Evolutionary conservation across 2,797 vertebrate species (phyloP).

Genomic region (Hypotaenidia philippensis): DNA sequence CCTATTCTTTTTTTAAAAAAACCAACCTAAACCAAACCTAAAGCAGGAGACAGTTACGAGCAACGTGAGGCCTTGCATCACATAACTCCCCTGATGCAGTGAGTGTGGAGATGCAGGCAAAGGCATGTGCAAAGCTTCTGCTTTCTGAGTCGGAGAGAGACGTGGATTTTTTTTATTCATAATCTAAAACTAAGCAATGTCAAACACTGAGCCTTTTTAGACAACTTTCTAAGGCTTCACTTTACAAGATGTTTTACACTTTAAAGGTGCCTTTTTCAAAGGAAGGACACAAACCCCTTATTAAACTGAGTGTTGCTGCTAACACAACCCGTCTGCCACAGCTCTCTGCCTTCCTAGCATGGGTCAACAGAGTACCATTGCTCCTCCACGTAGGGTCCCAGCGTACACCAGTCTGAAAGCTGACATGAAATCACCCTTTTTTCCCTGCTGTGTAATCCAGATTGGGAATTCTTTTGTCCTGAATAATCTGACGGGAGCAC

Average conservation of each 20-base stretch:
- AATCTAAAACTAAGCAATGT: background rate
- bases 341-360: background rate
- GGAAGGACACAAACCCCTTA: background rate
- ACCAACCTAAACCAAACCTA: background rate
- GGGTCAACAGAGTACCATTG: background rate
- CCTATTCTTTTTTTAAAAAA: background rate
- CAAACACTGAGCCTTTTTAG: background rate
- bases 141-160: background rate
- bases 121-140: background rate
- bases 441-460: background rate
- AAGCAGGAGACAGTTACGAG: background rate
- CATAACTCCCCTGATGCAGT: background rate
- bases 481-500: background rate
- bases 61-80: background rate
- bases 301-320: background rate
- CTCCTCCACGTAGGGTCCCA: fast-evolving
- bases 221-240: background rate
- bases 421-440: background rate
- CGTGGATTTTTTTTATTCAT: background rate
- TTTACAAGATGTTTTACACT: background rate
- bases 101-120: background rate
- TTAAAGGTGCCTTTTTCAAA: background rate
- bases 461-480: background rate
- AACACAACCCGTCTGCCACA: background rate
- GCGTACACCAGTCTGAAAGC: background rate